Base-by-base conservation (phyloP, 2,797 vertebrate species). In the Rhinogobio ventralis region DNA sequence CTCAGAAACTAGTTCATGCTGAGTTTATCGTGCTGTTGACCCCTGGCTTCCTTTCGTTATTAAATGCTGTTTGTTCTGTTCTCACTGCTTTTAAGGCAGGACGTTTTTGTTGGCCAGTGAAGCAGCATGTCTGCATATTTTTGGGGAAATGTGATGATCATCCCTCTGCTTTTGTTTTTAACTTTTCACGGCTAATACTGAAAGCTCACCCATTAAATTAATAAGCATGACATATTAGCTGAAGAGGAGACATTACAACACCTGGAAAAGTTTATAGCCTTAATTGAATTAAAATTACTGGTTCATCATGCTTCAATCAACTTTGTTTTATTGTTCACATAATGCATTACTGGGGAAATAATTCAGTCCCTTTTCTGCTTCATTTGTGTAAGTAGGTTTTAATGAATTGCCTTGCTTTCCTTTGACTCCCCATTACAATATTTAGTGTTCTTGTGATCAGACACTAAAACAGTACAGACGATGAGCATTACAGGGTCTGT, bases 241-340 rank as follows among this genome's bases (percentile, higher is more conserved):
- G 6, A 64, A 55, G 33, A 67, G 7, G 23, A 55, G 73, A 19
- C 33, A 76, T 77, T 77, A 55, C 6, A 17, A 55, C 36, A 6
- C n/a, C 23, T 25, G 4, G 9, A 57, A 23, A 78, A 33, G 19
- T 19, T 19, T 46, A 76, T 36, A 7, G 39, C 46, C 46, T 66
- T 78, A 53, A 77, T 57, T 69, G 3, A 77, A 77, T 69, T 69
- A 46, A 77, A 78, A 60, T 42, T 0, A 83, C 14, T 55, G 60
- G 15, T n/a, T n/a, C 23, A 17, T 78, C 79, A 81, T n/a, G 79
- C 66, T 81, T 69, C 66, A 81, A 71, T 55, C 6, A 57, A n/a
- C 13, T 68, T 77, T 3, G 19, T 77, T 77, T 68, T 77, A 46
- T 69, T 69, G 62, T 42, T 55, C 33, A 9, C 49, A 25, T 2